Percentiles rank a stretch among this genome's conserved stretches.
Conservation (phyloP, 1,140 invertebrate species). For the Augochlora pura region DNA sequence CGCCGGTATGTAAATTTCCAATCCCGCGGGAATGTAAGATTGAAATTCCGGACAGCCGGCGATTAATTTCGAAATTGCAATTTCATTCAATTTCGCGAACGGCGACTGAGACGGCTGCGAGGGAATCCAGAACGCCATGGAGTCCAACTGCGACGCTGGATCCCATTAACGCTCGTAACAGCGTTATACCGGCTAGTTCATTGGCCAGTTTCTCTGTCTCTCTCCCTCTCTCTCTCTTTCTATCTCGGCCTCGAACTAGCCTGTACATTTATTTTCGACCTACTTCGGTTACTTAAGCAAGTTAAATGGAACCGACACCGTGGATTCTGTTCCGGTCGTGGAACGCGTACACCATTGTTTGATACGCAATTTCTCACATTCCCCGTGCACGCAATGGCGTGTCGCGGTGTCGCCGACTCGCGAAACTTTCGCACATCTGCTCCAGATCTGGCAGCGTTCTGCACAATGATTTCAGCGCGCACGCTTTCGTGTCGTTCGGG, state of each 20-base stretch:
- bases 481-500: background rate
- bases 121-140: conserved; percentile 33
- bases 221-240: background rate
- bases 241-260: background rate
- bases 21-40: conserved; percentile 25
- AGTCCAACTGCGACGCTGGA: conserved; percentile 55
- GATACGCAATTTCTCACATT: conserved; percentile 6
- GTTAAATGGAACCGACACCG: conserved; percentile 55
- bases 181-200: conserved; percentile 51
- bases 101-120: conserved; percentile 35
- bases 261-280: conserved; percentile 62
- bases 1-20: conserved; percentile 31
- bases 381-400: conserved; percentile 15
- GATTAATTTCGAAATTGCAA: conserved; percentile 67
- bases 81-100: conserved; percentile 60
- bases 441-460: background rate
- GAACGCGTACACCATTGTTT: background rate
- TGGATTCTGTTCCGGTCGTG: conserved; percentile 17
- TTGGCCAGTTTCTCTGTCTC: conserved; percentile 4
- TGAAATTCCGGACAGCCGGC: conserved; percentile 43
- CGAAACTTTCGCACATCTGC: conserved; percentile 17
- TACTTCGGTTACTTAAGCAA: conserved; percentile 50
- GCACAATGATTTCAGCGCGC: background rate
- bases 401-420: conserved; percentile 3
- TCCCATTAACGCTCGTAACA: conserved; percentile 61